These are phyloP conservation scores for Colaptes auratus DNA, from an alignment of 2,113 vertebrate species.

Conservation along the genomic window DNA sequence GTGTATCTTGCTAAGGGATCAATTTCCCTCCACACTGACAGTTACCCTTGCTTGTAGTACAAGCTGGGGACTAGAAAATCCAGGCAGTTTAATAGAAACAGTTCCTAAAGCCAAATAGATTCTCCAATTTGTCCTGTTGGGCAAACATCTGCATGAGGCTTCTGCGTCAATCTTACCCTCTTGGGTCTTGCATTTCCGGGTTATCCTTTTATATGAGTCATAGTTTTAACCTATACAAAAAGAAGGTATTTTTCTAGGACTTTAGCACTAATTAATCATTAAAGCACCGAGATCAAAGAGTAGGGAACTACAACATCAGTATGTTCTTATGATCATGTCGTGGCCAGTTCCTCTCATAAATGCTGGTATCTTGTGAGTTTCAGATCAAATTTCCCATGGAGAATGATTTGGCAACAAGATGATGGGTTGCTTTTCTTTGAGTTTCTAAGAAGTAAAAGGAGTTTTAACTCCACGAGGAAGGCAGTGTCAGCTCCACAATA, in stretches of 20 bases:
- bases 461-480: background rate
- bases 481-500: background rate
- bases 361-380: background rate
- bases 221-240: conserved; percentile 57
- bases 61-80: background rate
- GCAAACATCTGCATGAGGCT: conserved; percentile 32
- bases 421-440: background rate
- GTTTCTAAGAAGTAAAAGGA: background rate
- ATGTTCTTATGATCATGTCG: background rate
- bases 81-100: background rate
- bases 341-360: conserved; percentile 21
- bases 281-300: conserved; percentile 44
- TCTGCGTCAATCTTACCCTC: background rate
- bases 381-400: background rate
- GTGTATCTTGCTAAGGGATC: background rate
- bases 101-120: background rate
- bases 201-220: conserved; percentile 56
- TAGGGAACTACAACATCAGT: background rate
- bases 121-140: conserved; percentile 30
- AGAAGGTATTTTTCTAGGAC: conserved; percentile 37
- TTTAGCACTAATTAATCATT: conserved; percentile 63
- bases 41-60: background rate
- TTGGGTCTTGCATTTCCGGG: background rate
- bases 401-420: background rate
- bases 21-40: background rate